A percentile compares a stretch with the other conserved stretches of the same genome.
Conservation (phyloP, 2,888 invertebrate species). For the Rhingia rostrata region DNA sequence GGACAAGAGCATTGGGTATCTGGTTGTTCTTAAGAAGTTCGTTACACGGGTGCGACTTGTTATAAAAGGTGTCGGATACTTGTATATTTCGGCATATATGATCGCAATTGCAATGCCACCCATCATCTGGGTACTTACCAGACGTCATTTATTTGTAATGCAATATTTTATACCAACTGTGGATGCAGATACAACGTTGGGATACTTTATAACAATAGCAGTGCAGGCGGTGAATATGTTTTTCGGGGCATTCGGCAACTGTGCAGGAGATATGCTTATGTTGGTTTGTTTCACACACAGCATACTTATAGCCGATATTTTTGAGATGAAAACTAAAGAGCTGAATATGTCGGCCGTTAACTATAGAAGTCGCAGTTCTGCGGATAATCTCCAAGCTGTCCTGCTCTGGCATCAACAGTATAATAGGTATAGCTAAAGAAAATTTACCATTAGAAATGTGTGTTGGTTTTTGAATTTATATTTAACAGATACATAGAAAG, state of each 20-base stretch:
- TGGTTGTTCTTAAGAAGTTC: slow-evolving; percentile 32
- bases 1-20: slow-evolving; percentile 35
- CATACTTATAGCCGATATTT: slow-evolving; percentile 59
- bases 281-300: slow-evolving; percentile 62
- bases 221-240: slow-evolving; percentile 58
- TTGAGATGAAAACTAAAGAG: slow-evolving; percentile 60
- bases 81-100: slow-evolving; percentile 32
- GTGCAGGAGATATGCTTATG: slow-evolving; percentile 67
- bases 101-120: slow-evolving; percentile 31
- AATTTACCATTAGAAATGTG: neutral
- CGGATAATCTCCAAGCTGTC: slow-evolving; percentile 43
- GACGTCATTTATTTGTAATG: slow-evolving; percentile 56
- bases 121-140: slow-evolving; percentile 27
- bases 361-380: neutral
- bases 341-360: slow-evolving; percentile 24
- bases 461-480: neutral
- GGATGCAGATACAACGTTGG: slow-evolving; percentile 51
- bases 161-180: slow-evolving; percentile 69
- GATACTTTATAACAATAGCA: slow-evolving; percentile 62
- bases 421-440: slow-evolving; percentile 37
- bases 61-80: slow-evolving; percentile 28
- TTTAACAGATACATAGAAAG: slow-evolving; percentile 15
- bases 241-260: slow-evolving; percentile 70
- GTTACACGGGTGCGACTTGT: slow-evolving; percentile 36
- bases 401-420: slow-evolving; percentile 73